Conservation (phyloP, 2,888 invertebrate species). For the Ennomos erosarius region DNA sequence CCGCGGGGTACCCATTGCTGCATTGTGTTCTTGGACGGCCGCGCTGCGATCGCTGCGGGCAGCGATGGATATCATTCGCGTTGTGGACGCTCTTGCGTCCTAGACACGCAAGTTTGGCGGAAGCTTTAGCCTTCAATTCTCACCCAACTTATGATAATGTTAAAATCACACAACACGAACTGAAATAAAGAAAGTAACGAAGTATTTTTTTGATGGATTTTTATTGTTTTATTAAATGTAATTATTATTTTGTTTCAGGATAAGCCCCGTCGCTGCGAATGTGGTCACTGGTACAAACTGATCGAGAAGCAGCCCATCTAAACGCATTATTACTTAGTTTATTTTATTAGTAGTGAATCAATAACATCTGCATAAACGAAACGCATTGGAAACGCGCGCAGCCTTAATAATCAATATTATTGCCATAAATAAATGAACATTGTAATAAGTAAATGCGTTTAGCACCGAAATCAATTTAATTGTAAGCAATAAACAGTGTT, state of each 20-base stretch:
- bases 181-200: too few relatives aligned
- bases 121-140: too few relatives aligned
- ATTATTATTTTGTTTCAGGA: conserved; percentile 82
- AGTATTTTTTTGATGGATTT: too few relatives aligned
- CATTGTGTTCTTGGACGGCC: too few relatives aligned
- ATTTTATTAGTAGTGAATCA: conserved; percentile 61
- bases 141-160: too few relatives aligned
- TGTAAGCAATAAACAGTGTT: conserved; percentile 67
- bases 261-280: conserved; percentile 95
- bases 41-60: too few relatives aligned
- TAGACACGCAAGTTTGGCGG: too few relatives aligned
- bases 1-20: too few relatives aligned
- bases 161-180: too few relatives aligned
- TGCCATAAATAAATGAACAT: conserved; percentile 40
- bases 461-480: conserved; percentile 69
- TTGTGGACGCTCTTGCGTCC: too few relatives aligned
- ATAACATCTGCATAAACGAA: conserved; percentile 59
- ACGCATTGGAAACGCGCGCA: conserved; percentile 62
- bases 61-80: too few relatives aligned
- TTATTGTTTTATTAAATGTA: too few relatives aligned
- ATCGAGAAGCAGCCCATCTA: conserved; percentile 90
- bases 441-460: conserved; percentile 55
- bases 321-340: conserved; percentile 72
- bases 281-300: conserved; percentile 98
- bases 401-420: conserved; percentile 49